Conservation (phyloP, 2,797 vertebrate species). For the Thaleichthys pacificus region DNA sequence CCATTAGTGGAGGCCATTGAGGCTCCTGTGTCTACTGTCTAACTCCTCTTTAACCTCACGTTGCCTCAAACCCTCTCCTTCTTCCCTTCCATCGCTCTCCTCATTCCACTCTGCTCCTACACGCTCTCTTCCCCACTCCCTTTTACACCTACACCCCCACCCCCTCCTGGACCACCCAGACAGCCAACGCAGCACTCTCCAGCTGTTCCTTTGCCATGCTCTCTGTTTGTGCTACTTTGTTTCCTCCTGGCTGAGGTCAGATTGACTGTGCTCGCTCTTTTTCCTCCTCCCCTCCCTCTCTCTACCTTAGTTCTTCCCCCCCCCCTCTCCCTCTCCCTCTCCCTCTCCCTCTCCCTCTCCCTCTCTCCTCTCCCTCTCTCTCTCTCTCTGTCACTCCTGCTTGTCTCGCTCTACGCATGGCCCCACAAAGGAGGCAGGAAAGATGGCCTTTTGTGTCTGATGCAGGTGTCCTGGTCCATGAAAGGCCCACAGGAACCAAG, state of each 20-base stretch:
- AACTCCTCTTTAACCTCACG: too few relatives aligned
- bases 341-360: not conserved
- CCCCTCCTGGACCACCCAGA: slow-evolving; percentile 68
- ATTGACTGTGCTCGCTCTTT: slow-evolving; percentile 23
- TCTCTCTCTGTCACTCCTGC: slow-evolving; percentile 15
- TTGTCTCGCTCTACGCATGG: slow-evolving; percentile 28
- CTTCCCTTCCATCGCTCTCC: not conserved
- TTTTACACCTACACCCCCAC: slow-evolving; percentile 31
- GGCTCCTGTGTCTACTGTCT: not conserved
- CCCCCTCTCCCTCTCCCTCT: not conserved
- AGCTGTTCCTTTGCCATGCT: slow-evolving; percentile 70
- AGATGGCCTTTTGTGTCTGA: slow-evolving; percentile 73
- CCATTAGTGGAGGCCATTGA: not conserved
- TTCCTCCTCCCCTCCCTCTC: slow-evolving; percentile 29
- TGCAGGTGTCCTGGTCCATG: slow-evolving; percentile 79
- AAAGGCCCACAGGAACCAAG: slow-evolving; percentile 54
- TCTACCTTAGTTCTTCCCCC: slow-evolving; percentile 32
- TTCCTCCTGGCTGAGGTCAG: slow-evolving; percentile 39
- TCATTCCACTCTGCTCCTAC: slow-evolving; percentile 49
- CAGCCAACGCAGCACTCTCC: slow-evolving; percentile 64
- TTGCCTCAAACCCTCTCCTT: not conserved
- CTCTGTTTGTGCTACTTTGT: slow-evolving; percentile 7
- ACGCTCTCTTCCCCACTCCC: slow-evolving; percentile 44
- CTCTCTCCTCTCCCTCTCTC: slow-evolving; percentile 25
- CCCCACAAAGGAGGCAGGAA: slow-evolving; percentile 62